Base-by-base conservation (phyloP, 2,113 vertebrate genomes). In the Empidonax alnorum region DNA sequence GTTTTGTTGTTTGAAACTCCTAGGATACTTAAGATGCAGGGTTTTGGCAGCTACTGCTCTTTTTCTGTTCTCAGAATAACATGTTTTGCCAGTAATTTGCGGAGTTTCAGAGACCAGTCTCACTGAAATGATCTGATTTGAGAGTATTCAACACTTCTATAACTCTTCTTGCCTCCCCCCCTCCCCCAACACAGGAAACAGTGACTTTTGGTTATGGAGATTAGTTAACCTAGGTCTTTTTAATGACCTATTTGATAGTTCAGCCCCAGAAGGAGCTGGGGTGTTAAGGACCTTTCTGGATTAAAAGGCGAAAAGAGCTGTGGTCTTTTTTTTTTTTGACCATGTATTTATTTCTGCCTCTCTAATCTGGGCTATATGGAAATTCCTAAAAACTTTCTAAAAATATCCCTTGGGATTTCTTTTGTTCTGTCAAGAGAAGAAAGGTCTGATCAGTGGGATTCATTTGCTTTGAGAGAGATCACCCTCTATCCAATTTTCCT, bases 101-200 rank as follows among this genome's bases (percentile, higher is more conserved):
- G 35, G 84, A 58, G 10, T n/a, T 37, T 66, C 16, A 89, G 53
- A 84, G 21, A 77, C 27, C 23, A 47, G 18, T 61, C 9, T 52
- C 17, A n/a, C 14, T 44, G 18, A 47, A 65, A 47, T 35, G 0
- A 27, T 18, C 5, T 46, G 2, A 4, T 19, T 41, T 74, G 17
- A 53, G 31, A 73, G 9, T 87, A 81, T 90, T 56, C 55, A 66
- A 42, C 20, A 12, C 0, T 55, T 78, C 18, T 47, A 15, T 33
- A 62, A 31, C 4, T 52, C 6, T 15, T 11, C 3, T 49, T 66
- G 20, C 22, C 12, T 50, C 13, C 4, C 13, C 1, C 1, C 3
- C 10, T 11, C 4, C 13, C 1, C 3, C 10, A 61, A 14, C 6
- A 28, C 9, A 47, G 13, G 3, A 94, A 84, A 52, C 4, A 15